These are phyloP conservation scores for Phyllotreta cruciferae DNA, from an alignment of 2,888 invertebrate genomes.

Conservation along the genomic window DNA sequence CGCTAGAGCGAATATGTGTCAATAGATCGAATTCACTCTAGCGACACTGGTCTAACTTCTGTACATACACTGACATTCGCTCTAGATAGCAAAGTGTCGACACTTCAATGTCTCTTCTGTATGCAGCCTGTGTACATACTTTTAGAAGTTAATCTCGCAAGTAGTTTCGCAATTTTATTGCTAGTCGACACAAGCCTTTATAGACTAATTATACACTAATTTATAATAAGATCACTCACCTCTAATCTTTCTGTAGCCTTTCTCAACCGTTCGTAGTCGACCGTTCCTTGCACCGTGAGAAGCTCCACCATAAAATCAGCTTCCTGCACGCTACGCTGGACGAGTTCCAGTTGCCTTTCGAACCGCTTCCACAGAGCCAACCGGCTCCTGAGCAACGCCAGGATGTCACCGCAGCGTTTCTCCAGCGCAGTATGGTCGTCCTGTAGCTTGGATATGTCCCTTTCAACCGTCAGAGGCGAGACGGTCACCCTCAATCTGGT, in stretches of 20 bases:
- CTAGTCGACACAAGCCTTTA: too few relatives aligned
- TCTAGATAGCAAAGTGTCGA: too few relatives aligned
- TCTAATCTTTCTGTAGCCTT: slow-evolving; percentile 86
- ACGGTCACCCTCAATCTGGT: slow-evolving; percentile 77
- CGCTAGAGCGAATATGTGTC: too few relatives aligned
- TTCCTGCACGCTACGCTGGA: slow-evolving; percentile 82
- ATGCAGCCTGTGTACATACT: too few relatives aligned
- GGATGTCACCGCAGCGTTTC: slow-evolving; percentile 72
- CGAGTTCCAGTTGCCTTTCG: slow-evolving; percentile 78
- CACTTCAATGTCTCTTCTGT: too few relatives aligned
- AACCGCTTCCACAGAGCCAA: slow-evolving; percentile 78
- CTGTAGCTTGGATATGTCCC: slow-evolving; percentile 76
- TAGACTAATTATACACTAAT: too few relatives aligned
- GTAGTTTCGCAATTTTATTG: too few relatives aligned
- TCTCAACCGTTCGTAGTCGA: slow-evolving; percentile 81
- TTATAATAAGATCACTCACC: slow-evolving; percentile 64
- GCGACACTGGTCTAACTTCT: too few relatives aligned
- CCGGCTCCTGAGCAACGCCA: slow-evolving; percentile 70
- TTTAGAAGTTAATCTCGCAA: too few relatives aligned
- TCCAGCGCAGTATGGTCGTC: slow-evolving; percentile 78
- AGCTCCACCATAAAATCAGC: slow-evolving; percentile 89
- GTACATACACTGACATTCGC: too few relatives aligned
- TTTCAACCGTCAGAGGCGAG: slow-evolving; percentile 72
- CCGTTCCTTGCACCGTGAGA: slow-evolving; percentile 81
- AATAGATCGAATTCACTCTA: too few relatives aligned